phyloP scores from a whole-genome alignment of 2,888 invertebrate genomes.

The Conistra vaccinii region DNA sequence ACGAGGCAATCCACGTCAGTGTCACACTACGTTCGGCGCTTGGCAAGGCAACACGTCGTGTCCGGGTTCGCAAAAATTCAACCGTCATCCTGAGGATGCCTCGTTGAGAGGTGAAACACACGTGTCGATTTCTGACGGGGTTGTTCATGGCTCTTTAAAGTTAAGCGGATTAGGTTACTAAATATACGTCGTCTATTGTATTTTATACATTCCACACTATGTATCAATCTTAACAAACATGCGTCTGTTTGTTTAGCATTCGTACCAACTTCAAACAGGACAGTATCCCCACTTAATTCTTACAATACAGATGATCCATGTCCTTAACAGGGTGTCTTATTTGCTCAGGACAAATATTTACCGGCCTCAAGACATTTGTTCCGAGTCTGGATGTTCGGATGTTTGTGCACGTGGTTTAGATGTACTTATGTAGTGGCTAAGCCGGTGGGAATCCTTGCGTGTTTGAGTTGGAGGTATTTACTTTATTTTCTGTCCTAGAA shows the following conservation, averaged over 20 bases:
- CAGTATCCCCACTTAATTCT: conserved; percentile 29
- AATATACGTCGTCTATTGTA: too few species aligned
- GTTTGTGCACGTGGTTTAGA: conserved; percentile 35
- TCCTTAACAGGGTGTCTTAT: conserved; percentile 10
- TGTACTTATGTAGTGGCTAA: conserved; percentile 8
- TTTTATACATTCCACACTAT: background rate
- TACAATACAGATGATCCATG: conserved; percentile 30
- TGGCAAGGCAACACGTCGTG: too few species aligned
- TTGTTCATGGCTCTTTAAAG: too few species aligned
- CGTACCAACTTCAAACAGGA: conserved; percentile 19
- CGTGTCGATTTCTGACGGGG: too few species aligned
- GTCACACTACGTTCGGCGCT: too few species aligned
- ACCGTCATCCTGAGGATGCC: too few species aligned
- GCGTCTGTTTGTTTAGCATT: background rate
- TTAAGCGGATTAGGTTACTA: too few species aligned
- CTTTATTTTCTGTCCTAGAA: background rate
- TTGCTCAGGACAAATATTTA: conserved; percentile 46
- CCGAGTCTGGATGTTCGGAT: conserved; percentile 11
- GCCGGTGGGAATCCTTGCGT: background rate
- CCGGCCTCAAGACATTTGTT: conserved; percentile 45
- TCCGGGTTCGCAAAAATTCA: too few species aligned
- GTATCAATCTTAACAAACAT: background rate
- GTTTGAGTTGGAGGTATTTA: background rate
- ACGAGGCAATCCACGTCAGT: too few species aligned
- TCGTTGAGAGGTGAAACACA: too few species aligned